Conservation (phyloP, 2,888 invertebrate genomes). For the Orgyia antiqua region DNA sequence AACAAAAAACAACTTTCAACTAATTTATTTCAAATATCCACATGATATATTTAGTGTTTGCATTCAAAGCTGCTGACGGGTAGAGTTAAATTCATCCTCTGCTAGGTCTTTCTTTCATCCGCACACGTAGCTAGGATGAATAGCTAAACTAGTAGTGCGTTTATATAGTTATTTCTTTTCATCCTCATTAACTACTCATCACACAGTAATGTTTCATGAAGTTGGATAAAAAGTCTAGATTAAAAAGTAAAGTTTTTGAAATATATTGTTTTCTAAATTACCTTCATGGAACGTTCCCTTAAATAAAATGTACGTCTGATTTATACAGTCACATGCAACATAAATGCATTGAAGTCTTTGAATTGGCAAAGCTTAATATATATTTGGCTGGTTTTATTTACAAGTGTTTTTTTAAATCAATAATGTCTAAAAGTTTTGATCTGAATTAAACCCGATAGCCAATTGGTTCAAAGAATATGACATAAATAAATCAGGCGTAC, state of each 20-base stretch:
- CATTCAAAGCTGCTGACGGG: conserved; percentile 15
- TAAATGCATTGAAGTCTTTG: too few species aligned
- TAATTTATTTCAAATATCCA: too few species aligned
- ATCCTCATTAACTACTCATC: conserved; percentile 15
- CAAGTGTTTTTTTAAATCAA: too few species aligned
- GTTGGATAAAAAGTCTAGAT: conserved; percentile 8
- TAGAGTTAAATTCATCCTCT: not conserved
- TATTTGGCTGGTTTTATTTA: too few species aligned
- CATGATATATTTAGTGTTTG: conserved; percentile 3
- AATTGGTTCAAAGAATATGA: too few species aligned
- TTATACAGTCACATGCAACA: too few species aligned
- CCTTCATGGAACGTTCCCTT: conserved; percentile 22
- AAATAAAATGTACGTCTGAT: conserved; percentile 21
- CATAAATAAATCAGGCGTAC: conserved; percentile 41
- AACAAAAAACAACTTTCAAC: too few species aligned
- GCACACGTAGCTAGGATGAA: conserved; percentile 20
- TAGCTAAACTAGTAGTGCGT: conserved; percentile 22
- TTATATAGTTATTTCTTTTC: conserved; percentile 16
- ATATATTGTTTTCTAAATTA: too few species aligned
- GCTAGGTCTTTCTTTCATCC: conserved; percentile 9
- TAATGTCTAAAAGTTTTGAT: too few species aligned
- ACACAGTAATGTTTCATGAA: conserved; percentile 17
- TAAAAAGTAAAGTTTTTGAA: too few species aligned
- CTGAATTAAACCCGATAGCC: too few species aligned
- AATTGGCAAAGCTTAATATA: too few species aligned